A percentile compares a stretch with the other conserved stretches of the same genome.
These are phyloP conservation scores for Schrankia costaestrigalis DNA, from an alignment of 2,888 invertebrate species.

Conservation along the genomic window DNA sequence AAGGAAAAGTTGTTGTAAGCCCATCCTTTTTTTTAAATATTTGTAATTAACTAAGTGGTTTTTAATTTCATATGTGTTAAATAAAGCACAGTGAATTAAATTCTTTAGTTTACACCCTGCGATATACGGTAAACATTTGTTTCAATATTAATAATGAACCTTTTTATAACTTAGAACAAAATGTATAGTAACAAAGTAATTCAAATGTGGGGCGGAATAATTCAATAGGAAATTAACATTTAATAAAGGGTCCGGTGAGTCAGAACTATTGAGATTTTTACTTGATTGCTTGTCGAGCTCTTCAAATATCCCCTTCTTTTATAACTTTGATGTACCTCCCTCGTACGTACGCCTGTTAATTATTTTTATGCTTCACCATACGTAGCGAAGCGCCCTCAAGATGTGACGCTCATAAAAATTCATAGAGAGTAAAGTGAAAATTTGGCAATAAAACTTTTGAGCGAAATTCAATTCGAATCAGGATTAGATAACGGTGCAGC, in stretches of 20 bases:
- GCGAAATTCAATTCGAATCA: conserved; percentile 40
- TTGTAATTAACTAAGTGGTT: no score
- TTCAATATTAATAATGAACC: conserved; percentile 39
- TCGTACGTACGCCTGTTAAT: conserved; percentile 61
- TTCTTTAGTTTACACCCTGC: no score
- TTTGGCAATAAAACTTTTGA: conserved; percentile 49
- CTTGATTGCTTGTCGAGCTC: conserved; percentile 79
- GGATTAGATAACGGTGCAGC: conserved; percentile 13
- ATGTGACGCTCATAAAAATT: conserved; percentile 69
- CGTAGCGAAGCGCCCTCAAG: conserved; percentile 63
- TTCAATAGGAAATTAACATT: conserved; percentile 77
- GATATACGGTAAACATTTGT: conserved; percentile 17
- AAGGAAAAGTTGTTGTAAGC: no score
- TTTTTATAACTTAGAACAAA: conserved; percentile 55
- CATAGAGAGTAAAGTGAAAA: conserved; percentile 61
- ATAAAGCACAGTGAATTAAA: no score
- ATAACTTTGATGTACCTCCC: conserved; percentile 76
- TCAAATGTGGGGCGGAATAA: conserved; percentile 76
- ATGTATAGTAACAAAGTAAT: conserved; percentile 67
- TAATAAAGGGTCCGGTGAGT: conserved; percentile 75
- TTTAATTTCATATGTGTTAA: no score
- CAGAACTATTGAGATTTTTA: conserved; percentile 79
- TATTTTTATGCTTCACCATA: conserved; percentile 74
- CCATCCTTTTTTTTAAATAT: no score
- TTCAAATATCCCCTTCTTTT: conserved; percentile 74